Conservation (phyloP, 92 coral and sea anemone genomes). For the Phenganax marumi region DNA sequence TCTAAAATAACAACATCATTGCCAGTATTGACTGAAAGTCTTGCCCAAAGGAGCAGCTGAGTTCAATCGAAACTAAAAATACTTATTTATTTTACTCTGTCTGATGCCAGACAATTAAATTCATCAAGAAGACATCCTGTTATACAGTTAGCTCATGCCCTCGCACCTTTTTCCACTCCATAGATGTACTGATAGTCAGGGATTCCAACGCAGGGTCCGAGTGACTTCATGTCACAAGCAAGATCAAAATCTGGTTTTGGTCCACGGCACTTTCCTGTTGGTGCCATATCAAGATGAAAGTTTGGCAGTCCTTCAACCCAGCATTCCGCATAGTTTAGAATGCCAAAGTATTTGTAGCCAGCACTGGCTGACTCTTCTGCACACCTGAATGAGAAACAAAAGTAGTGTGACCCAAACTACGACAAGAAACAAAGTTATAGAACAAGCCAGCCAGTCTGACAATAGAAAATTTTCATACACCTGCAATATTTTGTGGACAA, state of each 20-base stretch:
- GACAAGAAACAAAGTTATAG: too few relatives aligned
- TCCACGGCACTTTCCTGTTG: slow-evolving; percentile 11
- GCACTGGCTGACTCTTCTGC: slow-evolving; percentile 16
- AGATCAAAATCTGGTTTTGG: slow-evolving; percentile 10
- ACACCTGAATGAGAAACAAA: not conserved
- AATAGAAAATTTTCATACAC: not conserved
- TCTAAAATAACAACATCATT: not conserved
- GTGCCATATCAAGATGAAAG: slow-evolving; percentile 14
- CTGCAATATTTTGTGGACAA: not conserved
- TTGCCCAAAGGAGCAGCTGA: not conserved
- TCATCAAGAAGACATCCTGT: too few relatives aligned
- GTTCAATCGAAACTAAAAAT: not conserved
- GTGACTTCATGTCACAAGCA: slow-evolving; percentile 26
- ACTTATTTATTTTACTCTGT: too few relatives aligned
- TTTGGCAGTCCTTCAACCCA: slow-evolving; percentile 37
- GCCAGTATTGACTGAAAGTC: not conserved
- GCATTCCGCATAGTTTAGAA: slow-evolving; percentile 37
- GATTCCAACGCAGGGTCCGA: slow-evolving; percentile 34
- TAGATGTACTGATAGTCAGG: slow-evolving; percentile 43
- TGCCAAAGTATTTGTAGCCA: slow-evolving; percentile 37
- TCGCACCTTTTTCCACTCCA: slow-evolving; percentile 29
- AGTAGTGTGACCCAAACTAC: not conserved
- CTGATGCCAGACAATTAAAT: too few relatives aligned
- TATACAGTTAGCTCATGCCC: too few relatives aligned
- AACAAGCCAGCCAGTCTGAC: not conserved